A percentile compares a stretch with the other conserved stretches of the same genome.
Evolutionary conservation across 1,140 invertebrate genomes (phyloP).

Genomic region (Brachionus rotundiformis): DNA sequence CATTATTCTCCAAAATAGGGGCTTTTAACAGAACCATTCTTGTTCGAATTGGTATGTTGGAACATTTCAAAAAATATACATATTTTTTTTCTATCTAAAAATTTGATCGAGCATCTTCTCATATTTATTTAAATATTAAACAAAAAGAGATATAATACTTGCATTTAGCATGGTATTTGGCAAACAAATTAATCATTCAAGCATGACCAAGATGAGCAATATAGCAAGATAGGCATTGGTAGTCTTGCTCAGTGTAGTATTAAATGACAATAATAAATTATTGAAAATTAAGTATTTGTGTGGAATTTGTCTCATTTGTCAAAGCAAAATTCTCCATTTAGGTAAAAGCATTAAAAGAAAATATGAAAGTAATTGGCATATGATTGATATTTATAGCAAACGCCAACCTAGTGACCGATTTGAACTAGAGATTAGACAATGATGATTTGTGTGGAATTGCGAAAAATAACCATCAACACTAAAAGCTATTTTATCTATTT

Average conservation of each 20-base stretch:
- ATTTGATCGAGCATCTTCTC: neutral
- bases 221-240: too few relatives aligned
- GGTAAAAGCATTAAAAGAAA: neutral
- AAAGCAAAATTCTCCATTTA: neutral
- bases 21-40: constrained; percentile 31
- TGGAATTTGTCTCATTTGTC: neutral
- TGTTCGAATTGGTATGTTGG: neutral
- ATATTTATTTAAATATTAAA: constrained; percentile 49
- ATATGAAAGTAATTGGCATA: neutral
- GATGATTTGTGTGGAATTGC: constrained; percentile 4
- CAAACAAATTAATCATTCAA: constrained; percentile 22
- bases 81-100: constrained; percentile 17
- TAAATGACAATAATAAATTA: constrained; percentile 11
- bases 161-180: neutral
- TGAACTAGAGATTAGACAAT: constrained; percentile 35
- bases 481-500: constrained; percentile 49
- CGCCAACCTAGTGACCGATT: constrained; percentile 28
- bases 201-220: neutral
- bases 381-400: constrained; percentile 27
- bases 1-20: constrained; percentile 50
- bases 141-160: neutral
- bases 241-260: neutral
- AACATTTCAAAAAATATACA: neutral
- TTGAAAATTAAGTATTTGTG: constrained; percentile 10
- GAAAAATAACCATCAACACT: constrained; percentile 4